phyloP scores from a whole-genome alignment of 1,140 invertebrate species.

The Piezodorus guildinii region DNA sequence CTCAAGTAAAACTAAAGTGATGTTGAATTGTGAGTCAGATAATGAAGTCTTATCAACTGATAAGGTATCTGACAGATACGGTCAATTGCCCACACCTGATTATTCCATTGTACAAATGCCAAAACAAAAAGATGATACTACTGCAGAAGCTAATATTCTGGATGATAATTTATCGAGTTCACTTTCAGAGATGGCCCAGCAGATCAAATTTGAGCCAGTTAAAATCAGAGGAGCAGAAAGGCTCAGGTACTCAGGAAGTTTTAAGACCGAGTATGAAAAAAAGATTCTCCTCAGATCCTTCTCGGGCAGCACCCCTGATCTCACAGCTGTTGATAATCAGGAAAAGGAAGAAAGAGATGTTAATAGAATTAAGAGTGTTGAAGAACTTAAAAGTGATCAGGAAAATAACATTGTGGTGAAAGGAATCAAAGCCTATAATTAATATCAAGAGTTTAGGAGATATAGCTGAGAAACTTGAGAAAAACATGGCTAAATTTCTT shows the following conservation, averaged over 20 bases:
- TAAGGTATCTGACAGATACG: conserved; percentile 17
- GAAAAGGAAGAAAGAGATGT: conserved; percentile 8
- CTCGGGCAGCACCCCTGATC: conserved; percentile 18
- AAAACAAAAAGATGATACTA: conserved; percentile 10
- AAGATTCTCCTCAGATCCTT: conserved; percentile 18
- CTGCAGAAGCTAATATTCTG: conserved; percentile 22
- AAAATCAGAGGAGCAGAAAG: background rate
- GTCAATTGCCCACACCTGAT: conserved; percentile 2
- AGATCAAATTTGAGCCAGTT: conserved; percentile 29
- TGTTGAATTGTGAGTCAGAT: conserved; percentile 14
- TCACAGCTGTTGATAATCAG: conserved; percentile 9
- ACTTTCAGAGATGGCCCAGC: conserved; percentile 28
- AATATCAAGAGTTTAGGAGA: conserved; percentile 12
- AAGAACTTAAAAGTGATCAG: conserved; percentile 8
- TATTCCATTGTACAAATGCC: conserved; percentile 8
- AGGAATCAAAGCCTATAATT: background rate
- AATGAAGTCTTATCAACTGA: conserved; percentile 8
- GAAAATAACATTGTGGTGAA: conserved; percentile 16
- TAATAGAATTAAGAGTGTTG: background rate
- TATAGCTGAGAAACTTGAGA: conserved; percentile 14
- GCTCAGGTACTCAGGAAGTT: conserved; percentile 33
- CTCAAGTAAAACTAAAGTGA: conserved; percentile 20
- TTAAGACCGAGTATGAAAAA: conserved; percentile 32
- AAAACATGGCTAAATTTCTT: conserved; percentile 13
- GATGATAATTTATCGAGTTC: conserved; percentile 27